A percentile compares a stretch with the other conserved stretches of the same genome.
Evolutionary conservation across 1,140 invertebrate species (phyloP).

Genomic region (Diplogasteroides magnus): DNA sequence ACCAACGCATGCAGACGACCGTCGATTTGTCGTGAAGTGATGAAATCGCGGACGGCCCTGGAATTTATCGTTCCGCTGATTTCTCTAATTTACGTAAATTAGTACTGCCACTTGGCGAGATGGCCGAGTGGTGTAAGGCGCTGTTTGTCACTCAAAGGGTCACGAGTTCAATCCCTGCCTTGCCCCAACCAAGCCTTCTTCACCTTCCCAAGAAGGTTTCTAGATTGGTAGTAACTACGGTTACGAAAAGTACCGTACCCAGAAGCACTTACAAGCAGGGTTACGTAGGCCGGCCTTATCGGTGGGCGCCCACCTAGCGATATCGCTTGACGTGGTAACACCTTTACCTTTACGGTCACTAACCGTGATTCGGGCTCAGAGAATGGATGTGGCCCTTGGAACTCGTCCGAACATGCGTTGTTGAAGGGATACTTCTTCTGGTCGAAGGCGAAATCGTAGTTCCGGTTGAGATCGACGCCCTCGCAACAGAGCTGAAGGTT

Average conservation of each 20-base stretch:
- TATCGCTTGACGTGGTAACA: no score
- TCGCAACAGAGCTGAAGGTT: conserved; percentile 44
- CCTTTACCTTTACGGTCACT: no score
- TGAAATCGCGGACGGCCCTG: conserved; percentile 47
- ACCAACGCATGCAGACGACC: conserved; percentile 42
- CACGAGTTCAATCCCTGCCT: no score
- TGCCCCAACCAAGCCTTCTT: no score
- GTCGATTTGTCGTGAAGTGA: conserved; percentile 41
- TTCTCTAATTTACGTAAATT: no score
- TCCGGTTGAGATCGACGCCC: conserved; percentile 49
- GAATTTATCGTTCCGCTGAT: conserved; percentile 21
- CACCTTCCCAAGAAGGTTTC: no score
- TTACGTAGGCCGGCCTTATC: not conserved
- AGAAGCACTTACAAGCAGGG: no score
- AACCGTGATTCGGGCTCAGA: conserved; percentile 45
- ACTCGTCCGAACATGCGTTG: conserved; percentile 49
- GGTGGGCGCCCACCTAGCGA: not conserved
- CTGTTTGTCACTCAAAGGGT: not conserved
- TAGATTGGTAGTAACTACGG: no score
- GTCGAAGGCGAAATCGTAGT: conserved; percentile 43
- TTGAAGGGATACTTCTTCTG: conserved; percentile 48
- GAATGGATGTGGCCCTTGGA: conserved; percentile 46
- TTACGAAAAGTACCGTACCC: no score
- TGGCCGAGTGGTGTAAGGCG: not conserved
- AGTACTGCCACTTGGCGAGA: no score